These are phyloP conservation scores for Gobiocypris rarus DNA, from an alignment of 2,113 vertebrate genomes.

Conservation along the genomic window DNA sequence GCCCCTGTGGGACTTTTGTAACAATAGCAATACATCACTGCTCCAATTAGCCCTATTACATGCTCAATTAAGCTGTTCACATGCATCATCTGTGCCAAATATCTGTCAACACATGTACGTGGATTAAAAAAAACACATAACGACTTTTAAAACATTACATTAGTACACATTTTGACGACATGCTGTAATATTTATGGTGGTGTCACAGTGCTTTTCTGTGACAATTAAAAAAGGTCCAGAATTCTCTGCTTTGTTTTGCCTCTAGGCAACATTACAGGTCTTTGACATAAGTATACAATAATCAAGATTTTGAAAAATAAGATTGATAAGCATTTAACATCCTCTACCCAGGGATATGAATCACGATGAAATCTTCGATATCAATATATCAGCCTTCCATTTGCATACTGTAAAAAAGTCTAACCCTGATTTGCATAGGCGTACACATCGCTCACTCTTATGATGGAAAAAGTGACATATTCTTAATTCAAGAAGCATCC, in stretches of 20 bases:
- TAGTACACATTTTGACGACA: background rate
- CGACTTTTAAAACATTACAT: constrained; percentile 25
- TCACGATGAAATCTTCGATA: background rate
- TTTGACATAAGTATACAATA: background rate
- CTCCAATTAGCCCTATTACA: constrained; percentile 61
- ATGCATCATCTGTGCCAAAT: constrained; percentile 45
- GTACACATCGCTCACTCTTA: background rate
- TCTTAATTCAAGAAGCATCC: constrained; percentile 52
- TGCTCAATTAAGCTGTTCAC: constrained; percentile 57
- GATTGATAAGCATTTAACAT: background rate
- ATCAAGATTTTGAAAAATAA: background rate
- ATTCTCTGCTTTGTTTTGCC: background rate
- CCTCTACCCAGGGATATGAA: background rate
- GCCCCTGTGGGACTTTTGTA: constrained; percentile 44
- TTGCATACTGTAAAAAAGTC: background rate
- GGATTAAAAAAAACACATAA: constrained; percentile 20
- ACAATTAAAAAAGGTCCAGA: background rate
- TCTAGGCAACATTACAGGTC: background rate
- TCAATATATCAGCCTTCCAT: constrained; percentile 9
- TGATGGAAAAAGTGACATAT: constrained; percentile 17
- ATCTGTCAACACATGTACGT: constrained; percentile 14
- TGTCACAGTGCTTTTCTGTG: background rate
- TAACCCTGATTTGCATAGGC: background rate
- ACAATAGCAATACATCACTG: constrained; percentile 55
- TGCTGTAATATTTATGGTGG: background rate